Evolutionary conservation across 2,797 vertebrate species (phyloP).

Genomic region (Picus viridis): DNA sequence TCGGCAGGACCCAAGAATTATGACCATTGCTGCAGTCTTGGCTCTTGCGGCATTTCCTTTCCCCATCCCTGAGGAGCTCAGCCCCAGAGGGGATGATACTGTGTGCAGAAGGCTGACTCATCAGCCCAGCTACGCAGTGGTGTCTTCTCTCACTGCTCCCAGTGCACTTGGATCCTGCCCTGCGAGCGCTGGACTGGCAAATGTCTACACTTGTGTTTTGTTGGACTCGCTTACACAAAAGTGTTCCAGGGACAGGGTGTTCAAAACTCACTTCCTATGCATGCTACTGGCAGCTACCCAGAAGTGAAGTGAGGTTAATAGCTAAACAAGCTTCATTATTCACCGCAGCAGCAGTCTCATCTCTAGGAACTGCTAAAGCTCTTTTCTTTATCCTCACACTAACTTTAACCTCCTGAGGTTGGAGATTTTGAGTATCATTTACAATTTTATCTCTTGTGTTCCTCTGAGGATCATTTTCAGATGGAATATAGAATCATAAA

Average conservation of each 20-base stretch:
- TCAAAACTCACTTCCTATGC: not conserved
- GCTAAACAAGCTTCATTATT: not conserved
- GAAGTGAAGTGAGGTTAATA: constrained; percentile 27
- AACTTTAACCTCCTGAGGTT: not conserved
- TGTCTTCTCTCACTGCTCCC: not conserved
- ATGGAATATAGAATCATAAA: too few species aligned
- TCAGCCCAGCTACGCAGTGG: rapidly evolving
- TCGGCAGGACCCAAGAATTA: not conserved
- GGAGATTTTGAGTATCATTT: not conserved
- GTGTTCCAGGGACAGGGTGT: not conserved
- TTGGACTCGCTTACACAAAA: not conserved
- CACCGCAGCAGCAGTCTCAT: not conserved
- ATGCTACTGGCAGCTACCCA: not conserved
- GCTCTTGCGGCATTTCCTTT: not conserved
- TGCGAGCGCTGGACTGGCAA: rapidly evolving
- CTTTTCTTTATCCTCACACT: not conserved
- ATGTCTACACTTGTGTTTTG: not conserved
- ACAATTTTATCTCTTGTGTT: not conserved
- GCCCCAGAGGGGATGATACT: not conserved
- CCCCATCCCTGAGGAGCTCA: too few species aligned
- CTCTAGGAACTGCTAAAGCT: not conserved
- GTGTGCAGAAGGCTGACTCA: not conserved
- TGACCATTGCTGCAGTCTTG: rapidly evolving
- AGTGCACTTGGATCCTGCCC: not conserved
- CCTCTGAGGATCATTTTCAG: not conserved